Base-by-base conservation (phyloP, 2,113 vertebrate genomes). In the Cygnus buccinator region DNA sequence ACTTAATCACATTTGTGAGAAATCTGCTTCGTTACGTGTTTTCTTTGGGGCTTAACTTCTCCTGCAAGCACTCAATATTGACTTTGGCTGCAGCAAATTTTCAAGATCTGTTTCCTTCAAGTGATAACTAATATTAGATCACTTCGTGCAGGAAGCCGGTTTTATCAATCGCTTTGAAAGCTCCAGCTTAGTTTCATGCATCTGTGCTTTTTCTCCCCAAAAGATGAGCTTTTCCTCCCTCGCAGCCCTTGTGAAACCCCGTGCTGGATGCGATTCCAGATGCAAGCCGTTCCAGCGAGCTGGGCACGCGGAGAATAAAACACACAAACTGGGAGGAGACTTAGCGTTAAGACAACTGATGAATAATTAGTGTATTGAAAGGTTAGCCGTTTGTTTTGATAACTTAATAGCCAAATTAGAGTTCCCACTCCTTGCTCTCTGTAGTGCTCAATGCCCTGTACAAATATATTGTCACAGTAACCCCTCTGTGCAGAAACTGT, bases 21-120 rank as follows among this genome's bases (percentile, higher is more conserved):
- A 93, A 58, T 55, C 71, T 77, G 84, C 87, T 63, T 93, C 95
- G 96, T 96, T 94, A 90, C 86, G 46, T 95, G 79, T 96, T 96
- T 96, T 58, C 86, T 89, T 81, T 44, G 50, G 86, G 92, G 92
- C 94, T 95, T 94, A 94, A 26, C 41, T 88, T 90, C 5, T 65
- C 76, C 85, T 0, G 0, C 87, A 65, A 87, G 84, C 86, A 6
- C 62, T 93, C 95, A 73, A 37, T 96, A 87, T 95, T 97, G 95
- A 96, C 92, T 96, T 89, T 94, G 92, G 93, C 92, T 63, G 68
- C 78, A 68, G 74, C 57, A 52, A 41, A 52, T 43, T 90, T 72
- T 66, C 66, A 46, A 89, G 83, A 78, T 92, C 62, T 90, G 68
- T 71, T 96, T 96, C 80, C 90, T 94, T 95, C 62, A 96, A 73